Conservation (phyloP, 2,113 vertebrate genomes). For the Semicossyphus pulcher region DNA sequence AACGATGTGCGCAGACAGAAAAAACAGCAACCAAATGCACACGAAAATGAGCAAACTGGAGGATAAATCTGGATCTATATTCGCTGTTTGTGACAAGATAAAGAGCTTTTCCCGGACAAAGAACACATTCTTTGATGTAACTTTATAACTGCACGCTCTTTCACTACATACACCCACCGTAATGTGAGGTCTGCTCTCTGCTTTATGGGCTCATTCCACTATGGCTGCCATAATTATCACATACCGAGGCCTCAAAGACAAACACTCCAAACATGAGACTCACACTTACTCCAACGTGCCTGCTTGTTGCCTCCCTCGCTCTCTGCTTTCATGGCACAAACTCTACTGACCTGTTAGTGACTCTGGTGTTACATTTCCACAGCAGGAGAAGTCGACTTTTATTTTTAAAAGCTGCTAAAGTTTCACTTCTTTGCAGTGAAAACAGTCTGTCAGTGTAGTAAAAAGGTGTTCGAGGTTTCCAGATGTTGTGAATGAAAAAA, state of each 20-base stretch:
- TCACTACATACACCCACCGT: conserved; percentile 33
- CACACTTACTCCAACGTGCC: conserved; percentile 26
- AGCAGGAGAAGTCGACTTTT: background rate
- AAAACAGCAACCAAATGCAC: background rate
- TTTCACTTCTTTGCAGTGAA: conserved; percentile 36
- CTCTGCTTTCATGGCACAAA: conserved; percentile 30
- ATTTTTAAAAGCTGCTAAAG: background rate
- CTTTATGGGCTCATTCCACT: conserved; percentile 65
- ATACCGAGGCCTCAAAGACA: conserved; percentile 68
- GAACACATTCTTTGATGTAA: conserved; percentile 35
- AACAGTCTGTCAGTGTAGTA: conserved; percentile 16
- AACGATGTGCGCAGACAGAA: background rate
- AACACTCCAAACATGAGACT: conserved; percentile 59
- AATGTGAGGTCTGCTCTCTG: conserved; percentile 53
- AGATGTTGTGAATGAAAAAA: no score
- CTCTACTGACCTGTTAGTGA: conserved; percentile 8
- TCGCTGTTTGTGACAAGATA: conserved; percentile 16
- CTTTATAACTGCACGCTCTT: conserved; percentile 16
- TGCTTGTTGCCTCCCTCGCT: conserved; percentile 11
- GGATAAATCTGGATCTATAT: conserved; percentile 11
- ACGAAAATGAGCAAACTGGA: no score
- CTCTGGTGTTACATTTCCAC: conserved; percentile 16
- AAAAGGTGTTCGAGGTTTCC: conserved; percentile 27
- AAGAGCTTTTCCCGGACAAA: conserved; percentile 12
- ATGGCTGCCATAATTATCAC: conserved; percentile 75